These are phyloP conservation scores for Platysteira castanea DNA, from an alignment of 2,113 vertebrate genomes.

Conservation along the genomic window DNA sequence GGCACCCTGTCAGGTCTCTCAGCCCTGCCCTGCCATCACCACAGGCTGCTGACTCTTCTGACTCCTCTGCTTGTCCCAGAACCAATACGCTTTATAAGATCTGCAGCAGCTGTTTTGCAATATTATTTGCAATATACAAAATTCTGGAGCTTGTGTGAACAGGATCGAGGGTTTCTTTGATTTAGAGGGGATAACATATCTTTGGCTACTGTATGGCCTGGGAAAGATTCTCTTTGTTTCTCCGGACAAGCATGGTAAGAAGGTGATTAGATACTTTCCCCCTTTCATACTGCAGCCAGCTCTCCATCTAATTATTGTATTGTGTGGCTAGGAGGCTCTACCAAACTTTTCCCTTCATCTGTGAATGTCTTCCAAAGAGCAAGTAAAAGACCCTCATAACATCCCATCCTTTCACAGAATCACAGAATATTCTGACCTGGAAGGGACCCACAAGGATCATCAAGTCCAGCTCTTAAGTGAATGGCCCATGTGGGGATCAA, in stretches of 20 bases:
- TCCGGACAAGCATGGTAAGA: background rate
- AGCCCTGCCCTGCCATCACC: background rate
- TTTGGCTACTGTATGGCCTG: background rate
- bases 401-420: background rate
- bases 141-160: background rate
- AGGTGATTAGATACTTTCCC: background rate
- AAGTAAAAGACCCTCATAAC: background rate
- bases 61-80: background rate
- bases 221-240: background rate
- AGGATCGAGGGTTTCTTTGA: background rate
- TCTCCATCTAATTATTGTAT: background rate
- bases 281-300: background rate
- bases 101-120: background rate
- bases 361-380: background rate
- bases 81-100: background rate
- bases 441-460: background rate
- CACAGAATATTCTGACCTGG: background rate
- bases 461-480: background rate
- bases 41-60: background rate
- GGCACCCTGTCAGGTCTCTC: background rate
- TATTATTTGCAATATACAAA: fast-evolving
- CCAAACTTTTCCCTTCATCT: background rate
- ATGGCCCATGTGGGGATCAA: background rate
- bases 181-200: background rate
- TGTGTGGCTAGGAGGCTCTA: background rate